These are phyloP conservation scores for Pinna nobilis DNA, from an alignment of 1,140 invertebrate species.

Conservation along the genomic window DNA sequence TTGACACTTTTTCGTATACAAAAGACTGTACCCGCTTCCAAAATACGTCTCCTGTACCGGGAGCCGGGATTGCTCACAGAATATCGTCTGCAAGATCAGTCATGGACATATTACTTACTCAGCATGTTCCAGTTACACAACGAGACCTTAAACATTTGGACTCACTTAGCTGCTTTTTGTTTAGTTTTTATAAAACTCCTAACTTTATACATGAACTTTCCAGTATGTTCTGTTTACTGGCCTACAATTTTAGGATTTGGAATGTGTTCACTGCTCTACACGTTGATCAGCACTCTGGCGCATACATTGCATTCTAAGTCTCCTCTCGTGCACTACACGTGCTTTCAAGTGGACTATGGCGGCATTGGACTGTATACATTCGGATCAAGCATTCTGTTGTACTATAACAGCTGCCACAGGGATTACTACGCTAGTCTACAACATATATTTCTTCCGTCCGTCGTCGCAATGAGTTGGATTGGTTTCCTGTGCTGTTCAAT, in stretches of 20 bases:
- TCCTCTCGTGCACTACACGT: constrained; percentile 50
- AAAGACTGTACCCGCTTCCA: constrained; percentile 16
- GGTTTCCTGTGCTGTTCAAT: constrained; percentile 40
- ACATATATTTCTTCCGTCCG: constrained; percentile 22
- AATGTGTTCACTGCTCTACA: constrained; percentile 42
- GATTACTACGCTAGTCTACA: background rate
- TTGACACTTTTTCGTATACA: background rate
- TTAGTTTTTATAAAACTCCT: constrained; percentile 33
- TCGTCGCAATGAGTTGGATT: constrained; percentile 26
- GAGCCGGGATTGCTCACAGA: constrained; percentile 58
- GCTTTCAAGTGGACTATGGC: constrained; percentile 52
- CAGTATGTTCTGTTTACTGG: background rate
- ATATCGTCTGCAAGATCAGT: constrained; percentile 48
- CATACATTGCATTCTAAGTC: constrained; percentile 60
- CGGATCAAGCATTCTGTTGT: constrained; percentile 42
- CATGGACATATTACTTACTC: constrained; percentile 54
- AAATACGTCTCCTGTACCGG: constrained; percentile 46
- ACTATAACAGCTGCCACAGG: constrained; percentile 21
- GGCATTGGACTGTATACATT: constrained; percentile 52
- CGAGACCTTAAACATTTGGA: constrained; percentile 68
- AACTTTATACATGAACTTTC: background rate
- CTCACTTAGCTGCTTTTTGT: constrained; percentile 55
- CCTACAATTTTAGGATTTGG: constrained; percentile 45
- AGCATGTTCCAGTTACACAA: constrained; percentile 66
- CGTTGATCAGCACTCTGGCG: constrained; percentile 47